A percentile compares a stretch with the other conserved stretches of the same genome.
Conservation (phyloP, 2,888 invertebrate genomes). For the Lycaena phlaeas region DNA sequence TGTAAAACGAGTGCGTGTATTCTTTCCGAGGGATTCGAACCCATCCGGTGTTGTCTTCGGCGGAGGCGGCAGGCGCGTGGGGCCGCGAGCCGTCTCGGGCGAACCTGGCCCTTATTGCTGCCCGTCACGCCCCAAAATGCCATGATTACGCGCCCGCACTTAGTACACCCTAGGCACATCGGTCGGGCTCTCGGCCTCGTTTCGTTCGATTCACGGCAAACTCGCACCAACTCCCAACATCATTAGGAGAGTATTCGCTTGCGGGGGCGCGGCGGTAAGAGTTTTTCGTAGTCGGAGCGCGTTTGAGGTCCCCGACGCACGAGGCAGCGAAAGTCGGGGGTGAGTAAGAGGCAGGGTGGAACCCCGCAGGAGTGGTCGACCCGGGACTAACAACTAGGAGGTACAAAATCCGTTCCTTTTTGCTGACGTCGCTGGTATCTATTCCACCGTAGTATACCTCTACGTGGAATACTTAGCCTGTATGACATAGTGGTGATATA, state of each 20-base stretch:
- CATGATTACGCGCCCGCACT: conserved; percentile 37
- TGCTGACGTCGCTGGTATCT: conserved; percentile 31
- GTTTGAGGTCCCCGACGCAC: conserved; percentile 63
- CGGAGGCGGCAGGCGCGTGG: conserved; percentile 53
- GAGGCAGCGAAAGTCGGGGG: conserved; percentile 65
- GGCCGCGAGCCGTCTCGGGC: conserved; percentile 28
- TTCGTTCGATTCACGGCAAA: conserved; percentile 35
- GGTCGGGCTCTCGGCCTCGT: conserved; percentile 60
- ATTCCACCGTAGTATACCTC: too few relatives aligned
- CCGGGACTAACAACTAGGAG: conserved; percentile 63
- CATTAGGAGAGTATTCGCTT: conserved; percentile 30
- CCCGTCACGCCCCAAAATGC: conserved; percentile 37
- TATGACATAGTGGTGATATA: too few relatives aligned
- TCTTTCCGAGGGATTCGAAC: conserved; percentile 59
- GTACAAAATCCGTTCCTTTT: conserved; percentile 67
- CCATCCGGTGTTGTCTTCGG: conserved; percentile 63
- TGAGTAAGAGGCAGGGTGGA: conserved; percentile 47
- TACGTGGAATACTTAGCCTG: background rate
- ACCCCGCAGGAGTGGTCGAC: conserved; percentile 62
- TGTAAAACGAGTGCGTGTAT: conserved; percentile 20
- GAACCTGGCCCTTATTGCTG: conserved; percentile 36
- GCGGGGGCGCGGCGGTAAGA: conserved; percentile 32
- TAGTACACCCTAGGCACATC: conserved; percentile 60
- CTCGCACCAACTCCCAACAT: conserved; percentile 32
- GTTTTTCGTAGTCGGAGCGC: conserved; percentile 38